phyloP scores from a whole-genome alignment of 2,113 vertebrate species.

The Phoenicopterus ruber region DNA sequence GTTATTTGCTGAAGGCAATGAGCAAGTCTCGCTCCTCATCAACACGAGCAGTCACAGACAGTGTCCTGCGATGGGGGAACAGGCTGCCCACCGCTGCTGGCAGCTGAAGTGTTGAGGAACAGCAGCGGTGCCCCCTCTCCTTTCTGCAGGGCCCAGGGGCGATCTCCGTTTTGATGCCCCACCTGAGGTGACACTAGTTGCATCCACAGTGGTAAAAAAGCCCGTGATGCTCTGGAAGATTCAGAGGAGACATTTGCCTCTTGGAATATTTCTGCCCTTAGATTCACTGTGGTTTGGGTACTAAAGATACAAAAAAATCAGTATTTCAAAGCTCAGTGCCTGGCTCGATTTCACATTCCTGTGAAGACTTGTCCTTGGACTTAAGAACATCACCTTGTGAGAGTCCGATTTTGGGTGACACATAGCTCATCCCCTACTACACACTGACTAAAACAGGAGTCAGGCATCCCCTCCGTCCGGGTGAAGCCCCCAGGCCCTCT shows the following conservation, averaged over 20 bases:
- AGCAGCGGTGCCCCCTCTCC: background rate
- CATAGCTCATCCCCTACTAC: background rate
- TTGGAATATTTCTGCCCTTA: background rate
- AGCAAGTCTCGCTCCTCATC: background rate
- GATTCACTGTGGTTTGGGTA: background rate
- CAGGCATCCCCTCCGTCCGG: background rate
- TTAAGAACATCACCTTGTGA: background rate
- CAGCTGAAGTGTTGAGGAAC: accelerated
- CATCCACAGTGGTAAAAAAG: background rate
- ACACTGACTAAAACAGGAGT: background rate
- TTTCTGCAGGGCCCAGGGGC: no score
- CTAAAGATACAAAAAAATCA: background rate
- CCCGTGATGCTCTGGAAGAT: background rate
- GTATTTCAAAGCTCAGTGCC: background rate
- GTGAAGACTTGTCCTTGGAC: background rate
- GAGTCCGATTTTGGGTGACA: background rate
- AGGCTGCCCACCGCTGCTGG: background rate
- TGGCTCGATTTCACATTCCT: background rate
- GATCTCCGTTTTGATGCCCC: background rate
- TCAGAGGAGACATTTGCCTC: background rate
- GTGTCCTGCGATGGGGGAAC: no score
- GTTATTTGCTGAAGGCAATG: background rate
- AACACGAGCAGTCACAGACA: no score
- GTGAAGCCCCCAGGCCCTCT: background rate
- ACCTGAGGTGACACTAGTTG: background rate